These are phyloP conservation scores for Bostrychus sinensis DNA, from an alignment of 2,113 vertebrate species.

Conservation along the genomic window DNA sequence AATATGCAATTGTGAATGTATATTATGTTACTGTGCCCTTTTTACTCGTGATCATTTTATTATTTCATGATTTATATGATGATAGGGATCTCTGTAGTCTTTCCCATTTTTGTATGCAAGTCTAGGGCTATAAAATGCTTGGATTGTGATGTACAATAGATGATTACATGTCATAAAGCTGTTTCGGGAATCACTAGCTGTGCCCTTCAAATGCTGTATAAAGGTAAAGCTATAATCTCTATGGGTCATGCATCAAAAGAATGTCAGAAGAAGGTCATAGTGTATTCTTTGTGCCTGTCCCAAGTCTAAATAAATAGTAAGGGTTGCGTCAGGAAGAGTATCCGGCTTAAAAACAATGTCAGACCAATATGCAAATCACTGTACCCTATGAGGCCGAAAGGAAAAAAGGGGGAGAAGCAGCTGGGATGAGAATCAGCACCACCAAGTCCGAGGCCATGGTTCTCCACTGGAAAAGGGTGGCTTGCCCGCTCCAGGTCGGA, in stretches of 20 bases:
- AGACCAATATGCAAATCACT: too few species aligned
- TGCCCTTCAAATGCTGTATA: background rate
- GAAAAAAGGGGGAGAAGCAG: too few species aligned
- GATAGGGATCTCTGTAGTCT: conserved; percentile 10
- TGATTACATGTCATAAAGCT: background rate
- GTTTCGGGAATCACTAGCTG: background rate
- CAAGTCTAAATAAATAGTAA: too few species aligned
- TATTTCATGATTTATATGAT: conserved; percentile 33
- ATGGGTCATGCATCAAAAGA: background rate
- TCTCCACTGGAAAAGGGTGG: too few species aligned
- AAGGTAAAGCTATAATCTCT: background rate
- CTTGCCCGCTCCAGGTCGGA: too few species aligned
- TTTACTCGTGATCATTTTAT: conserved; percentile 20
- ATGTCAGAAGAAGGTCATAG: background rate
- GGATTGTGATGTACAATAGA: background rate
- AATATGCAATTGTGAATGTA: background rate
- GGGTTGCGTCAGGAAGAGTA: too few species aligned
- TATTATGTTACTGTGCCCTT: conserved; percentile 5
- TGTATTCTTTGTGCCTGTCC: too few species aligned
- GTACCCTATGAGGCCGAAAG: too few species aligned
- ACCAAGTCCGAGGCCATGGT: too few species aligned
- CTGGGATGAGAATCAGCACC: too few species aligned
- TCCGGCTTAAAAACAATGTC: too few species aligned
- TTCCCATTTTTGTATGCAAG: background rate
- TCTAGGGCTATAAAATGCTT: conserved; percentile 3